A percentile compares a stretch with the other conserved stretches of the same genome.
phyloP scores from a whole-genome alignment of 1,140 invertebrate genomes.

The Euborellia annulipes region DNA sequence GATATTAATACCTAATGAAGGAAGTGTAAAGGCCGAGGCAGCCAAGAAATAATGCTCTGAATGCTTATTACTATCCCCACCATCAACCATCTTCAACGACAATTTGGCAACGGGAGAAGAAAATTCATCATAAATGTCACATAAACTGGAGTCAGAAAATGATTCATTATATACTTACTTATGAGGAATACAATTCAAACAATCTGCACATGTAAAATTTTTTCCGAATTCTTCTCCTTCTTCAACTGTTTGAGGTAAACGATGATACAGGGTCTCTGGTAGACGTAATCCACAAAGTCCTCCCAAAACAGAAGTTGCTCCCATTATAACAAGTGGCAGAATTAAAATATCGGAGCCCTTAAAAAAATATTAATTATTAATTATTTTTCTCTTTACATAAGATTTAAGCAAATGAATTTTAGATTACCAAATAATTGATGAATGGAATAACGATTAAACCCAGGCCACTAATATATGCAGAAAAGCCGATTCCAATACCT shows the following conservation, averaged over 20 bases:
- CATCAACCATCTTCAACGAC: too few relatives aligned
- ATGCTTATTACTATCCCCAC: too few relatives aligned
- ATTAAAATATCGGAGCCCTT: constrained; percentile 71
- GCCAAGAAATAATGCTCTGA: too few relatives aligned
- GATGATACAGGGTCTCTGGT: constrained; percentile 64
- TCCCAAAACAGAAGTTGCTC: constrained; percentile 57
- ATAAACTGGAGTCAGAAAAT: too few relatives aligned
- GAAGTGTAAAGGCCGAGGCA: too few relatives aligned
- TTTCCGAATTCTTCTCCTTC: constrained; percentile 81
- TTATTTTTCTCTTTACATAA: not conserved
- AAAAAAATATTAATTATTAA: constrained; percentile 12
- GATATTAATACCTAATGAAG: too few relatives aligned
- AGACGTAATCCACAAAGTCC: constrained; percentile 59
- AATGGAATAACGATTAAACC: constrained; percentile 80
- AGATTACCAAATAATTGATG: constrained; percentile 71
- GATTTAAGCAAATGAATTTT: too few relatives aligned
- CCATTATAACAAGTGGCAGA: constrained; percentile 64
- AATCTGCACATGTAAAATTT: constrained; percentile 57
- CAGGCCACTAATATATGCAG: constrained; percentile 71
- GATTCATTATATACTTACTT: constrained; percentile 28
- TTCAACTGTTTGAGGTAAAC: constrained; percentile 64
- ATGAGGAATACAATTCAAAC: constrained; percentile 44
- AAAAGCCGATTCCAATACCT: constrained; percentile 74
- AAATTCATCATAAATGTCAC: not conserved
- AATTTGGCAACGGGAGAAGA: not conserved